Evolutionary conservation across 1,140 invertebrate species (phyloP), one percentile per base, ranked within the genome.

Genomic region (Brachystomella parvula): DNA sequence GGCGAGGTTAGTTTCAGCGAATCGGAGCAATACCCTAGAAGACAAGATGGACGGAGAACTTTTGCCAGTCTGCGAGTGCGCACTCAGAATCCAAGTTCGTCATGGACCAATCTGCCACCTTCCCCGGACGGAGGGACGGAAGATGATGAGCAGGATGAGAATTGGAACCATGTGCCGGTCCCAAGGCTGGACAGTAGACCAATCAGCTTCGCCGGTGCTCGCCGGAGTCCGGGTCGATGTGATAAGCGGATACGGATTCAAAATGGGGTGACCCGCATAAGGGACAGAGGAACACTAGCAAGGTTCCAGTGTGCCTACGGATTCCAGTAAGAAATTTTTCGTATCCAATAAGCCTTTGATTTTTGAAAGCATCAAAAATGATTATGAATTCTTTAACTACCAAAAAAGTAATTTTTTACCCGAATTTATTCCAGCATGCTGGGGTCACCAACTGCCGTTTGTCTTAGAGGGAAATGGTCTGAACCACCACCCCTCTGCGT

Each of bases 401-500:
- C 21, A 49, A 19, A n/a, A n/a, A n/a, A 35, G 29, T 17, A 62
- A 29, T 33, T 47, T 56, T 30, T 17, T 32, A 1, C 15, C 21
- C 19, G 29, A 1, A 32, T 67, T 66, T 24, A 32, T 35, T 53
- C 19, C 24, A 69, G 67, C 15, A 60, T 70, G 47, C 31, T 65
- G 1, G 69, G 69, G 24, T 49, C 63, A 1, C 33, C 61, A n/a
- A 44, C 56, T 32, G 66, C 66, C 9, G 63, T 71, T 29, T 71
- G 69, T 30, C 21, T 68, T 0, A 63, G 63, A 31, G 66, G 66
- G 29, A 32, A 61, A 47, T 71, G 69, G 69, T 71, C 69, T 3
- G 69, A 71, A 2, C 60, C 65, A n/a, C 66, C 66, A 49, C 69
- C 69, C 3, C 57, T 64, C 19, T 71, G 69, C 44, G 69, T 71